Percentiles rank a stretch among this genome's conserved stretches.
Conservation (phyloP, 2,888 invertebrate species). For the Lithophane ornitopus region DNA sequence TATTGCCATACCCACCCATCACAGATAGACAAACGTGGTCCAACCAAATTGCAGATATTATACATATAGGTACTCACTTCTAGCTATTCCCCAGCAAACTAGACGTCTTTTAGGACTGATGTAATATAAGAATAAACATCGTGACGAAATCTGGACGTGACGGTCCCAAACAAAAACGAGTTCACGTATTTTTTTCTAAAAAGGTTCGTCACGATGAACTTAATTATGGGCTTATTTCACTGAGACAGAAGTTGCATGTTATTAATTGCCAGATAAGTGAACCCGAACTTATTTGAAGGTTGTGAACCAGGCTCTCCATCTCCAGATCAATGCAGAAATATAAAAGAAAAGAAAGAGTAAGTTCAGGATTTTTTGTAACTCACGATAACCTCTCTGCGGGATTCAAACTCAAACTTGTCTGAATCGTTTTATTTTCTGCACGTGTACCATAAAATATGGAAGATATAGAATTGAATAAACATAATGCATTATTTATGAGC, state of each 20-base stretch:
- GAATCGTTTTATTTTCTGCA: slow-evolving; percentile 31
- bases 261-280: background rate
- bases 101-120: background rate
- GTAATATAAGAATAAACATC: background rate
- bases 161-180: background rate
- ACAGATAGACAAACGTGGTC: background rate
- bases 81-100: too few relatives aligned
- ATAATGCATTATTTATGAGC: slow-evolving; percentile 32
- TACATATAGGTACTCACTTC: background rate
- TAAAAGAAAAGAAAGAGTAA: background rate
- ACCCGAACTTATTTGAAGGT: background rate
- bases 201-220: background rate
- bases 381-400: background rate
- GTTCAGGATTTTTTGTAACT: background rate
- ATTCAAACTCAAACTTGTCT: slow-evolving; percentile 12
- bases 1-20: background rate
- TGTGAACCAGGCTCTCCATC: background rate
- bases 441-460: slow-evolving; percentile 29
- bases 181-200: background rate
- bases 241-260: background rate
- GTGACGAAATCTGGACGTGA: background rate
- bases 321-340: slow-evolving; percentile 7
- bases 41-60: background rate
- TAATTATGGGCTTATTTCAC: background rate
- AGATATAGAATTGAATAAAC: slow-evolving; percentile 26